Evolutionary conservation across 2,888 invertebrate species (phyloP), one percentile per base, ranked within the genome.

Genomic region (Zygothrica quintamaculata): DNA sequence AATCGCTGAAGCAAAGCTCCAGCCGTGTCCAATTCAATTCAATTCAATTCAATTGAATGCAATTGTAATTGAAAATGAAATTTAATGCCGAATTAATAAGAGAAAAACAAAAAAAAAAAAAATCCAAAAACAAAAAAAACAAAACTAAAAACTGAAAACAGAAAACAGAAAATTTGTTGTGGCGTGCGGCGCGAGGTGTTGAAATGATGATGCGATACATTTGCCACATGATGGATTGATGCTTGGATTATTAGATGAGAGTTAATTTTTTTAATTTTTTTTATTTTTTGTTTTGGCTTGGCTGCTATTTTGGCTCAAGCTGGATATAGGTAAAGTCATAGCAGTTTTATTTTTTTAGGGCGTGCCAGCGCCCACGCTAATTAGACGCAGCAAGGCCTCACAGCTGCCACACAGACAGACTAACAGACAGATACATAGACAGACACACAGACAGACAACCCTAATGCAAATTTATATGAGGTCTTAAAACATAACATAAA

Each of bases 61-160:
- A 72, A 73, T 78, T 73, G 61, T 64, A 74, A 77, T 82, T 68
- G 66, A 82, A 82, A 85, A 75, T 69, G 60, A 50, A 79, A 70
- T 81, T 78, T 74, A 81, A 81, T 80, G 81, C 72, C 66, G 77
- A 77, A 74, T 81, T 81, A 84, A 84, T 81, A 68, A 77, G 79
- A 66, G 66, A 85, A 82, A 85, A 77, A 67, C 57, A 52, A 79
- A 70, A 78, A 76, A 71, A 81, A 81, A 84, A 78, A 69, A 65
- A 74, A 78, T 72, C 84, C 81, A 81, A 81, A 84, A 68, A 77
- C n/a, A n/a, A n/a, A n/a, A n/a, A n/a, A n/a, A n/a, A n/a, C n/a
- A n/a, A n/a, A n/a, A n/a, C n/a, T n/a, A n/a, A n/a, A n/a, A n/a
- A n/a, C n/a, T n/a, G n/a, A n/a, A n/a, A n/a, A n/a, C n/a, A n/a